Conservation (phyloP, 2,797 vertebrate genomes). For the Streptopelia turtur region DNA sequence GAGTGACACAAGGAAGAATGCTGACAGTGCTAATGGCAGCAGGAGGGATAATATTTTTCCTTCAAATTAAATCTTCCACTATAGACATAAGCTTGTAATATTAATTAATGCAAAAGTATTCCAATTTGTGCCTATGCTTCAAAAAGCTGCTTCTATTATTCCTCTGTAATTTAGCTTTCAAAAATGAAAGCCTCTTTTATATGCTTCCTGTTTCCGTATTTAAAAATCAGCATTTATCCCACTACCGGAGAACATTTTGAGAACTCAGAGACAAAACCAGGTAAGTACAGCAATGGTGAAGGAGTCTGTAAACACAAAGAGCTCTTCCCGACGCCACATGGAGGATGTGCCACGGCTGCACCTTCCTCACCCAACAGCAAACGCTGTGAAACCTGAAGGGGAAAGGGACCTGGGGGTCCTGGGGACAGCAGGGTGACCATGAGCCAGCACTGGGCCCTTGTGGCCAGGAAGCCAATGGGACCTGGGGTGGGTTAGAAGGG, state of each 20-base stretch:
- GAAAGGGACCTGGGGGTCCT: too few species aligned
- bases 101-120: constrained; percentile 11
- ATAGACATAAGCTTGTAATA: not conserved
- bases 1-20: not conserved
- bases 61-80: not conserved
- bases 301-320: not conserved
- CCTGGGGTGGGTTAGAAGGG: too few species aligned
- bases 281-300: not conserved
- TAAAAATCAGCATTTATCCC: not conserved
- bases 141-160: not conserved
- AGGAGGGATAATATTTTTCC: not conserved
- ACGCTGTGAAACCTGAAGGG: not conserved
- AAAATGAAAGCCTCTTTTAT: constrained; percentile 1
- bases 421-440: too few species aligned
- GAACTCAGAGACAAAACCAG: not conserved
- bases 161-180: constrained; percentile 3
- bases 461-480: too few species aligned
- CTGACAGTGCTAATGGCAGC: not conserved
- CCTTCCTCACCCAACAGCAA: not conserved
- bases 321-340: not conserved
- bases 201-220: not conserved
- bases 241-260: not conserved
- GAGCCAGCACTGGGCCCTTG: too few species aligned
- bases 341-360: not conserved
- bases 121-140: not conserved